Conservation (phyloP, 2,888 invertebrate genomes). For the Hoplodrina blanda region DNA sequence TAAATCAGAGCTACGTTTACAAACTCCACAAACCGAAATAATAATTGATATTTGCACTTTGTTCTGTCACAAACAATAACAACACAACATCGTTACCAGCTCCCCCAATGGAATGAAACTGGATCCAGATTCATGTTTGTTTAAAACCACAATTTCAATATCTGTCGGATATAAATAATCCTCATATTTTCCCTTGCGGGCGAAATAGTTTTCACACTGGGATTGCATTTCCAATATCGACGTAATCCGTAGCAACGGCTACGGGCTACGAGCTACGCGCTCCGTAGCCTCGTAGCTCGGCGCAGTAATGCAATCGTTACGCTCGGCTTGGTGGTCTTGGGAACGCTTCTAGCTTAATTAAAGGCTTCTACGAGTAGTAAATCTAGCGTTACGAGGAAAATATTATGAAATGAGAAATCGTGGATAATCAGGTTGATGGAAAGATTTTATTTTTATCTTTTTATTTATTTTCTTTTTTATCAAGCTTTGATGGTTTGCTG, state of each 20-base stretch:
- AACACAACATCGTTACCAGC: not conserved
- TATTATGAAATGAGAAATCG: conserved; percentile 24
- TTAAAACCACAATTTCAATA: conserved; percentile 47
- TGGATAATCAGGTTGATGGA: not conserved
- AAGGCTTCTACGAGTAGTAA: conserved; percentile 18
- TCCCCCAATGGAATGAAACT: conserved; percentile 28
- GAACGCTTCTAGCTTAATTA: conserved; percentile 48
- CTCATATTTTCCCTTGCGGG: conserved; percentile 47
- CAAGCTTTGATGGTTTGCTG: not conserved
- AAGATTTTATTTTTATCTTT: conserved; percentile 8
- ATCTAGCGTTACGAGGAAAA: conserved; percentile 24
- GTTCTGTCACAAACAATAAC: conserved; percentile 1
- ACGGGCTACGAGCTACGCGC: conserved; percentile 34
- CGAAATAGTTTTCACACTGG: conserved; percentile 57
- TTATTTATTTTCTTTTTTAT: too few relatives aligned
- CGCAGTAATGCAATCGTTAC: conserved; percentile 33
- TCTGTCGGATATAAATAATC: conserved; percentile 49
- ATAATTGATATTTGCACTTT: conserved; percentile 20
- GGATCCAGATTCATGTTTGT: conserved; percentile 34
- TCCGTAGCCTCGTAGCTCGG: conserved; percentile 42
- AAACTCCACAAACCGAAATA: conserved; percentile 19
- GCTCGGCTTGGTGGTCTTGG: conserved; percentile 21
- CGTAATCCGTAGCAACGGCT: conserved; percentile 50
- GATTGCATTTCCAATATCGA: conserved; percentile 56
- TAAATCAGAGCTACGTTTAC: conserved; percentile 21